Conservation (phyloP, 1,140 invertebrate species). For the Trachymyrmex septentrionalis region DNA sequence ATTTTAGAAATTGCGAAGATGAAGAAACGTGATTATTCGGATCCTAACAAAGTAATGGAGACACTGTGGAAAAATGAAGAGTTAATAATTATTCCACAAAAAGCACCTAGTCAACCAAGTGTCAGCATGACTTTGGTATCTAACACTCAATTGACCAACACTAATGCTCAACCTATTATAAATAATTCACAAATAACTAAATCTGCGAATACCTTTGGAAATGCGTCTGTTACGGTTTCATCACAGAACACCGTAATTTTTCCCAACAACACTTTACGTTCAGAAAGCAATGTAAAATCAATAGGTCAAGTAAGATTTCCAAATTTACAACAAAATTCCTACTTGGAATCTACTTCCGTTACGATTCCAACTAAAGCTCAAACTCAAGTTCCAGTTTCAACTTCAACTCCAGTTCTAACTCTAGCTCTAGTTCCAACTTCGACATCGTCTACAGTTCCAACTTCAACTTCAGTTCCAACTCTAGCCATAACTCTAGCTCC, state of each 20-base stretch:
- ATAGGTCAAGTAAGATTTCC: not conserved
- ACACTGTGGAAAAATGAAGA: conserved; percentile 82
- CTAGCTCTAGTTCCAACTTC: not conserved
- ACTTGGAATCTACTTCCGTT: not conserved
- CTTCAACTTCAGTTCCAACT: not conserved
- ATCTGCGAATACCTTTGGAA: conserved; percentile 72
- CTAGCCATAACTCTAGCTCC: not conserved
- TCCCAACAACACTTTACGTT: not conserved
- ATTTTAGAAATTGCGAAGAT: conserved; percentile 76
- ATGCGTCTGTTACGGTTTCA: not conserved
- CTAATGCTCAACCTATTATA: not conserved
- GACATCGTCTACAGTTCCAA: too few species aligned
- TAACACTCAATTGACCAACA: not conserved
- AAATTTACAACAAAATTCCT: conserved; percentile 10
- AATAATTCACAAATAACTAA: conserved; percentile 19
- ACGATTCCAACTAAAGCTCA: not conserved
- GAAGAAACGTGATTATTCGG: conserved; percentile 79
- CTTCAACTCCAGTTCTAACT: not conserved
- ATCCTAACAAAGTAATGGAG: conserved; percentile 80
- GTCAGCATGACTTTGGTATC: conserved; percentile 67
- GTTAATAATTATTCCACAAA: conserved; percentile 83
- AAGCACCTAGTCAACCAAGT: conserved; percentile 65
- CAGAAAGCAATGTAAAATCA: not conserved
- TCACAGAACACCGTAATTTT: conserved; percentile 64
- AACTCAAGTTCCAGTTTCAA: not conserved